Percentiles rank a stretch among this genome's conserved stretches.
Conservation (phyloP, 2,113 vertebrate species). For the Emydura subglobosa region DNA sequence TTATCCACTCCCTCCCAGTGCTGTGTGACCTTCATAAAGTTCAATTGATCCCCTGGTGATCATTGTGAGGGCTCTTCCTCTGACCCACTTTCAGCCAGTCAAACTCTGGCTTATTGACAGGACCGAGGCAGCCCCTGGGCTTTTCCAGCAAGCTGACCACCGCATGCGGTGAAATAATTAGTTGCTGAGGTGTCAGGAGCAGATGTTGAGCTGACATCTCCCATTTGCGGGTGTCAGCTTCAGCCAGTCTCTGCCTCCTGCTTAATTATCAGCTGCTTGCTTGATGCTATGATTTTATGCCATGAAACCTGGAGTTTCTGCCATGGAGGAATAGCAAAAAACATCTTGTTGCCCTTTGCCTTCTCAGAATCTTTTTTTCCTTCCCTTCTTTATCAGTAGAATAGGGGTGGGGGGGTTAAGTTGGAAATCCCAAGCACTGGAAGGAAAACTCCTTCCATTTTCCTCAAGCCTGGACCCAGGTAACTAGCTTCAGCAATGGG, state of each 20-base stretch:
- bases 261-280: conserved; percentile 26
- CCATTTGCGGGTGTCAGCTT: conserved; percentile 53
- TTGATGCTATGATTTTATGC: background rate
- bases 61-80: conserved; percentile 24
- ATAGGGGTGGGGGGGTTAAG: background rate
- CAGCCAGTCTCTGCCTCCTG: conserved; percentile 41
- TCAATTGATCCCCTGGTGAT: background rate
- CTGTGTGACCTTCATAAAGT: conserved; percentile 11
- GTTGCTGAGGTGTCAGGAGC: conserved; percentile 57
- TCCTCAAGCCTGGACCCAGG: background rate
- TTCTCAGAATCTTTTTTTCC: background rate
- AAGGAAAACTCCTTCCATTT: background rate
- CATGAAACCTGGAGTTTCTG: background rate
- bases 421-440: background rate
- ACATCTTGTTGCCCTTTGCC: background rate
- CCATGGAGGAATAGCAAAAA: background rate
- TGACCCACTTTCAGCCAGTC: conserved; percentile 16
- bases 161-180: conserved; percentile 66
- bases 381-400: background rate
- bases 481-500: background rate
- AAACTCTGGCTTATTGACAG: conserved; percentile 63
- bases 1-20: background rate
- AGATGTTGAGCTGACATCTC: conserved; percentile 68
- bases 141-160: background rate
- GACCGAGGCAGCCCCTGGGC: conserved; percentile 42